Conservation (phyloP, 1,140 invertebrate species). For the Galleria mellonella region DNA sequence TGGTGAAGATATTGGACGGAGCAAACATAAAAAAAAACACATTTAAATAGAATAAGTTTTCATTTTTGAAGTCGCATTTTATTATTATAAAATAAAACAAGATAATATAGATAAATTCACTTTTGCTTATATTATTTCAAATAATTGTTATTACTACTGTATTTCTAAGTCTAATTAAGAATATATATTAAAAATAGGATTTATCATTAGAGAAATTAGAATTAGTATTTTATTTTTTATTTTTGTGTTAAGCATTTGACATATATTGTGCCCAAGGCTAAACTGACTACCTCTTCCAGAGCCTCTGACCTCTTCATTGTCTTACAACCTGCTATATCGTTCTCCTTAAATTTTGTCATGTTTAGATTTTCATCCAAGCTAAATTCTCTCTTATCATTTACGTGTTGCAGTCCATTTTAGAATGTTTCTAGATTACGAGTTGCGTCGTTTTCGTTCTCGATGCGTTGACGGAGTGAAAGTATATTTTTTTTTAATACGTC, state of each 20-base stretch:
- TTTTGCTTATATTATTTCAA: too few species aligned
- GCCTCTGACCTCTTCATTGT: conserved; percentile 52
- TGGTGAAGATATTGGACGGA: too few species aligned
- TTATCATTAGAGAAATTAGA: too few species aligned
- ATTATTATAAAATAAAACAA: too few species aligned
- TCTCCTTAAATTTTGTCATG: neutral
- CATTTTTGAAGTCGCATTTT: too few species aligned
- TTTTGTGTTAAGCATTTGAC: neutral
- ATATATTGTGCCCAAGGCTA: conserved; percentile 15
- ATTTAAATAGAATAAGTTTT: too few species aligned
- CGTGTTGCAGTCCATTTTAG: conserved; percentile 3
- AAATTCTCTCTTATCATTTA: neutral
- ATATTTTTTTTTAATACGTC: conserved; percentile 5
- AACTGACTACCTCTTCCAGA: conserved; percentile 15
- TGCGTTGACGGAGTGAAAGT: neutral
- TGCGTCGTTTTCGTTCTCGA: conserved; percentile 10
- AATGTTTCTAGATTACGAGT: neutral
- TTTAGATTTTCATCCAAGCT: neutral
- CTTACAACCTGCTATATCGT: conserved; percentile 24
- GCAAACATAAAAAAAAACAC: too few species aligned
- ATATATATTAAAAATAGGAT: too few species aligned
- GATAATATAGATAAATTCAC: too few species aligned
- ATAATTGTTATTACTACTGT: too few species aligned
- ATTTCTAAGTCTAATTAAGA: too few species aligned
- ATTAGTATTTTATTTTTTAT: too few species aligned